Percentiles rank a stretch among this genome's conserved stretches.
Evolutionary conservation across 1,140 invertebrate genomes (phyloP).

Genomic region (Ctenoplectra terminalis): DNA sequence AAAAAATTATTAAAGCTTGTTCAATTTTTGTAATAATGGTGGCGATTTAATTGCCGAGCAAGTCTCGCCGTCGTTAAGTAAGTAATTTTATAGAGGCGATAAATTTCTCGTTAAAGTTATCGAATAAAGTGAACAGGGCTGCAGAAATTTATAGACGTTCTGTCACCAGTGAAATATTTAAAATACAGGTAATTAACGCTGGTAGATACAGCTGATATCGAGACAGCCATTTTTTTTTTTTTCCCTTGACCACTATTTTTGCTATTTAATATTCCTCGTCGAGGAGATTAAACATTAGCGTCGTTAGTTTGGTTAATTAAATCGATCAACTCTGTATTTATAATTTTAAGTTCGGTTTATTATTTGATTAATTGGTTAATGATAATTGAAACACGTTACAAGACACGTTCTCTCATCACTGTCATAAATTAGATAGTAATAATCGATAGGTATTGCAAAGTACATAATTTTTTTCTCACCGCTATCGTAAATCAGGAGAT

Average conservation of each 20-base stretch:
- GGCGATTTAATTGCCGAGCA: background rate
- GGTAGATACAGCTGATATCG: background rate
- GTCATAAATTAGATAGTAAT: no score
- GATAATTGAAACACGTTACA: no score
- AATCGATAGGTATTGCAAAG: no score
- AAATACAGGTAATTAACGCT: conserved; percentile 34
- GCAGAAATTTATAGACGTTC: background rate
- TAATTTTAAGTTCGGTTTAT: no score
- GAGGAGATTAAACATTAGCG: background rate
- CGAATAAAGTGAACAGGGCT: background rate
- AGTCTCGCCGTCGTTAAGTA: background rate
- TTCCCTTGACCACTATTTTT: background rate
- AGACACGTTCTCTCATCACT: no score
- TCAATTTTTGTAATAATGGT: no score
- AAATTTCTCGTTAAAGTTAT: background rate
- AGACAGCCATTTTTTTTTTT: conserved; percentile 28
- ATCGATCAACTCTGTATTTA: no score
- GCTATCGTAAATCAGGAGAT: no score
- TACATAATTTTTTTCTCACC: no score
- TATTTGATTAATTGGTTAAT: no score
- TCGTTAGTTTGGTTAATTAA: no score
- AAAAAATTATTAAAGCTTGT: no score
- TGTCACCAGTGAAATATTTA: background rate
- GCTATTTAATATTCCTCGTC: background rate
- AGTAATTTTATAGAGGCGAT: background rate